phyloP scores from a whole-genome alignment of 2,888 invertebrate genomes.

The Hybos culiciformis region DNA sequence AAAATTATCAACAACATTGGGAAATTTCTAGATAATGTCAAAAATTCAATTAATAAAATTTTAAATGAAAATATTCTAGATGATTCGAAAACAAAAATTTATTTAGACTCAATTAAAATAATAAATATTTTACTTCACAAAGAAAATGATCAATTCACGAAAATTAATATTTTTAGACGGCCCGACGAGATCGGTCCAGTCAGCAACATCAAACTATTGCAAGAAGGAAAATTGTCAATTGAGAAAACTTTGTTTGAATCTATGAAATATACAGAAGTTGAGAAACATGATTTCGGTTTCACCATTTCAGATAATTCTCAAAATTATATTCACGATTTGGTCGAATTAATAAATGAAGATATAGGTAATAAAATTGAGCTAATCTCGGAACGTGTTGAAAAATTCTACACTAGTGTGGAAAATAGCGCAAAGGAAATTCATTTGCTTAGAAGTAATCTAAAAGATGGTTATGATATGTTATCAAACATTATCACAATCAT shows the following conservation, averaged over 20 bases:
- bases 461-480: too few species aligned
- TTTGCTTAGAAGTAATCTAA: too few species aligned
- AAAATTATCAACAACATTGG: constrained; percentile 1
- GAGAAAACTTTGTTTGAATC: neutral
- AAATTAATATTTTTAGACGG: neutral
- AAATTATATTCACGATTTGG: constrained; percentile 1
- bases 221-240: neutral
- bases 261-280: neutral
- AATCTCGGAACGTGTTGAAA: too few species aligned
- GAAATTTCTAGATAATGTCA: constrained; percentile 3
- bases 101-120: neutral
- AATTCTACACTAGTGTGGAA: too few species aligned
- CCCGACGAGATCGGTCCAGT: neutral
- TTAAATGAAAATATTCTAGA: too few species aligned
- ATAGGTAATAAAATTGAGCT: too few species aligned
- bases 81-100: neutral
- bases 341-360: neutral
- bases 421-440: too few species aligned
- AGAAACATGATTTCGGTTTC: constrained; percentile 7
- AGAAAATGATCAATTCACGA: neutral
- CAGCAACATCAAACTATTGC: neutral
- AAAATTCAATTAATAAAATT: neutral
- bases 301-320: constrained; percentile 6
- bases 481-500: too few species aligned
- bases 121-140: neutral